Base-by-base conservation (phyloP, 2,797 vertebrate species). In the Botia almorhae region DNA sequence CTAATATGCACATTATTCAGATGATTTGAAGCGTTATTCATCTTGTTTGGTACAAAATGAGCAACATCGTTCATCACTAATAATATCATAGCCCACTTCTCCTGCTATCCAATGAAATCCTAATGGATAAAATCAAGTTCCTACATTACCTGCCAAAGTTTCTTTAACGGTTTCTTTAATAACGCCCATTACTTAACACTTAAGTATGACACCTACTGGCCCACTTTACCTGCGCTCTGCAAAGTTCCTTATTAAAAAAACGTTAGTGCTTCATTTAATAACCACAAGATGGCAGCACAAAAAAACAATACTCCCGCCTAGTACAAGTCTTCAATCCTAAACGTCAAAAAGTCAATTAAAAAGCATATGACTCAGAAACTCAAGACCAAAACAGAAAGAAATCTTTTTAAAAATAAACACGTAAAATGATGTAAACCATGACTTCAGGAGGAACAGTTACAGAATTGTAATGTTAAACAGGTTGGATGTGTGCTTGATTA, bases 271-370 rank as follows among this genome's bases (percentile, higher is more conserved):
- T 61, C 39, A 4, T 71, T 43, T 4, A 53, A 23, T 14, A 73
- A 39, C 36, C 78, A 80, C 21, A 67, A 80, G 78, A 26, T 68
- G 78, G 78, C 69, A 80, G 69, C 78, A 67, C 56, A n/a, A 65
- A 65, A 50, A 17, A 26, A 14, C 1, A 4, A 36, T 36, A 36
- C 36, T 6, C 4, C 7, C 23, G n/a, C 13, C 23, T 64, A 4
- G 2, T 48, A 60, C 13, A 77, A 46, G 21, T 2, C n/a, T 60
- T 60, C 4, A 12, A 12, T 23, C 56, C 11, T 6, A 60, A 39
- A 14, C 29, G 14, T 26, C 11, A 2, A 12, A 60, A 67, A 67
- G 33, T n/a, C n/a, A n/a, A n/a, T n/a, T n/a, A n/a, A 33, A 17
- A 51, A 1, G 8, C 16, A 50, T 29, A 61, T 5, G 4, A 29